Conservation (phyloP, 2,797 vertebrate species). For the Semaprochilodus insignis region DNA sequence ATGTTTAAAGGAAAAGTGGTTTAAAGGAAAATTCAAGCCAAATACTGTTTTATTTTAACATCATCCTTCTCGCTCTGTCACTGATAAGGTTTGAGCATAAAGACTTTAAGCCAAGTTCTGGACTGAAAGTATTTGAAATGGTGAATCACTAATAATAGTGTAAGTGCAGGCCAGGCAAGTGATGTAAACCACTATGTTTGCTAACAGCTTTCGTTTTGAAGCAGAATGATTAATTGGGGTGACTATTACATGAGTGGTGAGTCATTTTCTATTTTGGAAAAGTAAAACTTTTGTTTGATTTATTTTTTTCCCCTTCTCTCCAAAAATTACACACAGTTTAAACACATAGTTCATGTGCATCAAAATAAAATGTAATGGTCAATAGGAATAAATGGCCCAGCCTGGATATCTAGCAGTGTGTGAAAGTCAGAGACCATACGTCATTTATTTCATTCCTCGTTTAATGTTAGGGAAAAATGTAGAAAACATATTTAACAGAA, state of each 20-base stretch:
- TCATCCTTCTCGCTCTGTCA: not conserved
- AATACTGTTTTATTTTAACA: not conserved
- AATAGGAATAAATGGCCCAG: no score
- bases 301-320: no score
- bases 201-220: not conserved
- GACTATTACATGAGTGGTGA: not conserved
- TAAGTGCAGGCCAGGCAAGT: not conserved
- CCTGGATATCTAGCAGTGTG: no score
- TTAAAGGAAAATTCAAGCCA: not conserved
- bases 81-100: not conserved
- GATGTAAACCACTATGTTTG: not conserved
- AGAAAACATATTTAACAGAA: no score
- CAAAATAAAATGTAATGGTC: no score
- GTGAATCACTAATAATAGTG: not conserved
- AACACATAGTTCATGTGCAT: no score
- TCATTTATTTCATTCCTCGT: no score
- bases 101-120: not conserved
- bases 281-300: no score
- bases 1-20: not conserved
- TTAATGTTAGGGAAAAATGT: no score
- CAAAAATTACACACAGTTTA: no score
- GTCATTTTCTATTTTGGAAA: not conserved
- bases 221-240: not conserved
- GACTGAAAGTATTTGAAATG: not conserved
- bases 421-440: no score